A percentile compares a stretch with the other conserved stretches of the same genome.
phyloP scores from a whole-genome alignment of 2,888 invertebrate genomes.

The Lycocerus yunnanus region DNA sequence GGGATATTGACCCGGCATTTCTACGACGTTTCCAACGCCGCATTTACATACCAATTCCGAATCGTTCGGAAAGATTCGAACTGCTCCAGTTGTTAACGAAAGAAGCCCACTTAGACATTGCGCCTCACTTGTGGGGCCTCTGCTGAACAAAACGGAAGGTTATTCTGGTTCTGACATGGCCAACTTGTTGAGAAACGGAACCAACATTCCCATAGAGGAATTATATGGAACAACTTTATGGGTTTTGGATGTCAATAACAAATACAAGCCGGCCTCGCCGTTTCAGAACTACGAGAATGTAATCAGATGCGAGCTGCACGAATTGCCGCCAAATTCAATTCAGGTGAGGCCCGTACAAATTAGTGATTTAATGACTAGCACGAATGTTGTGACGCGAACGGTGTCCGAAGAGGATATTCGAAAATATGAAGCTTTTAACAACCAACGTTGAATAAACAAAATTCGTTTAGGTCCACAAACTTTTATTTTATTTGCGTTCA shows the following conservation, averaged over 20 bases:
- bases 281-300: background rate
- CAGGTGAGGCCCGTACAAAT: conserved; percentile 42
- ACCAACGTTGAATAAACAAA: background rate
- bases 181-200: conserved; percentile 54
- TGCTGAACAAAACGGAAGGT: conserved; percentile 57
- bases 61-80: conserved; percentile 42
- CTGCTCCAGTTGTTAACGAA: conserved; percentile 45
- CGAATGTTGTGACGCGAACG: conserved; percentile 42
- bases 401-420: conserved; percentile 42
- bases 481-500: background rate
- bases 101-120: conserved; percentile 36
- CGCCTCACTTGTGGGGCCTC: conserved; percentile 45
- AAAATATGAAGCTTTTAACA: conserved; percentile 38
- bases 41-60: conserved; percentile 61
- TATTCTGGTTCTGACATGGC: conserved; percentile 63
- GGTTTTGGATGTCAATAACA: conserved; percentile 44
- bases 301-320: conserved; percentile 33
- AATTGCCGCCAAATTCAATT: conserved; percentile 44
- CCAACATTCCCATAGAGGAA: conserved; percentile 58
- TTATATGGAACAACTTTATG: conserved; percentile 54
- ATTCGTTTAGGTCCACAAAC: background rate
- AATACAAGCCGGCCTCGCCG: conserved; percentile 39
- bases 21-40: conserved; percentile 61
- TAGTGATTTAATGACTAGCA: conserved; percentile 45
- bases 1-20: conserved; percentile 65